Conservation (phyloP, 2,113 vertebrate genomes). For the Callipepla californica region DNA sequence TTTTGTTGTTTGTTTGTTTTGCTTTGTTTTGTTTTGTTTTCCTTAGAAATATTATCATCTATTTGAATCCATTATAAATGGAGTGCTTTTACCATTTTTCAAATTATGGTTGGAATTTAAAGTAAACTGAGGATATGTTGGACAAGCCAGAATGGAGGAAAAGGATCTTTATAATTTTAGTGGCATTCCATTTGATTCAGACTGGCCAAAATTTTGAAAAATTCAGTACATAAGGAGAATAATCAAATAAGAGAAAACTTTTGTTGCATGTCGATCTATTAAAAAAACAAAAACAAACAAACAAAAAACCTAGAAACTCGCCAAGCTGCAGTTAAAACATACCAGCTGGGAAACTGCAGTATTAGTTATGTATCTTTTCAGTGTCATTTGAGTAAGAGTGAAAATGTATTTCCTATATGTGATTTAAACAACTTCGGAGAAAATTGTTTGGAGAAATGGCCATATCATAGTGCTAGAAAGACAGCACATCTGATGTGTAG, state of each 20-base stretch:
- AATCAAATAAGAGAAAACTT: neutral
- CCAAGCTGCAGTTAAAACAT: neutral
- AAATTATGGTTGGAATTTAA: neutral
- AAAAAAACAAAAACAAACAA: neutral
- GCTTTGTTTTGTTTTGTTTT: neutral
- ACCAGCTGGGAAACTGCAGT: neutral
- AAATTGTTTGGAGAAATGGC: neutral
- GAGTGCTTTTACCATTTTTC: neutral
- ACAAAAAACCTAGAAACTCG: neutral
- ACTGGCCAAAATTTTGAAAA: neutral
- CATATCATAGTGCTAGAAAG: neutral
- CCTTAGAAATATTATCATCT: neutral
- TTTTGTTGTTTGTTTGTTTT: neutral
- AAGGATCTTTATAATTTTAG: neutral
- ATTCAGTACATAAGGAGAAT: neutral
- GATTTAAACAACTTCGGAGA: neutral
- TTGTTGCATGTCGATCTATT: neutral
- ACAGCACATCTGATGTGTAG: neutral
- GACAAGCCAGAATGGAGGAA: neutral
- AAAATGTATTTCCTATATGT: neutral
- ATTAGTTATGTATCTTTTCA: neutral
- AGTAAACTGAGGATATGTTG: neutral
- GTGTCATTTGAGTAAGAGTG: neutral
- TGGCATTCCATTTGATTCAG: neutral
- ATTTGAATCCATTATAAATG: neutral